These are phyloP conservation scores for Ophion slaviceki DNA, from an alignment of 2,888 invertebrate species.

Conservation along the genomic window DNA sequence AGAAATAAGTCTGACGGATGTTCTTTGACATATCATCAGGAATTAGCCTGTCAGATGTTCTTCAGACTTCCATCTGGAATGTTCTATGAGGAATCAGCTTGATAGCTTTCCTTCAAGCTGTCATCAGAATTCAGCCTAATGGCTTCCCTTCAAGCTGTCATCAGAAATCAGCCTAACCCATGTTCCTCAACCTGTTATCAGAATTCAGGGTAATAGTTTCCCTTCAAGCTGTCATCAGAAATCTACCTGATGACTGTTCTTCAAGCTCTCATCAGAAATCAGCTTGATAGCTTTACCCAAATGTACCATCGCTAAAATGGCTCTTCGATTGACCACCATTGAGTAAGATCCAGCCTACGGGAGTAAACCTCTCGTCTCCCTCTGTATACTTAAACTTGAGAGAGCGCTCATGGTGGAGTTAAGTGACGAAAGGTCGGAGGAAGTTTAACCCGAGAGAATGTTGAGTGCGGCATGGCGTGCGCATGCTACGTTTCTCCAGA, in stretches of 20 bases:
- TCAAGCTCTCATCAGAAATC: background rate
- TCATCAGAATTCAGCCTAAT: too few species aligned
- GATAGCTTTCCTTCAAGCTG: too few species aligned
- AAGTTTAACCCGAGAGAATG: slow-evolving; percentile 6
- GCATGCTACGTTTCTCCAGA: slow-evolving; percentile 18
- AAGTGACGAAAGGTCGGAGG: slow-evolving; percentile 23
- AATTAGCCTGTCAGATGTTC: background rate
- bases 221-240: background rate
- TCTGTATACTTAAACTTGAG: background rate
- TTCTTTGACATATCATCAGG: background rate
- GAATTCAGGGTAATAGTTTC: too few species aligned
- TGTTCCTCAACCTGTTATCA: too few species aligned
- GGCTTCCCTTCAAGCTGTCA: background rate
- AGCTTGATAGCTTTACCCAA: background rate
- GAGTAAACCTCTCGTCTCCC: background rate
- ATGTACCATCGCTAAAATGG: background rate
- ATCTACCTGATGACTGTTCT: background rate
- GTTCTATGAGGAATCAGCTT: too few species aligned
- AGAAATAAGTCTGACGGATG: background rate
- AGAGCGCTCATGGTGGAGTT: background rate
- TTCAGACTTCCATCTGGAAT: background rate
- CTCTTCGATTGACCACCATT: background rate
- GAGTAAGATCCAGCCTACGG: background rate
- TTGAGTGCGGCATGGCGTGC: background rate
- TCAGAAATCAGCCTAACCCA: background rate